Conservation (phyloP, 2,797 vertebrate species). For the Luscinia megarhynchos region DNA sequence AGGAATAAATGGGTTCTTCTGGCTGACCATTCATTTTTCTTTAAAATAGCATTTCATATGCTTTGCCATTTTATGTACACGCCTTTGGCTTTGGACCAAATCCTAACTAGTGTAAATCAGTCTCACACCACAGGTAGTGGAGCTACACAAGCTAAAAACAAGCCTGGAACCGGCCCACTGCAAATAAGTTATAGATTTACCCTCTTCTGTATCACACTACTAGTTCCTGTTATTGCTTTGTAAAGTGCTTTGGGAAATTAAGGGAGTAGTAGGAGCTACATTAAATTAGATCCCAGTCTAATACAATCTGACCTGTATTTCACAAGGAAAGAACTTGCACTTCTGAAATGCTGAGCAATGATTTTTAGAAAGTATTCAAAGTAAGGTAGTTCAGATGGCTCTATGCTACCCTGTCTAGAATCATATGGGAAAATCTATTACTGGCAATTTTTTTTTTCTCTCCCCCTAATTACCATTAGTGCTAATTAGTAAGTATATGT, state of each 20-base stretch:
- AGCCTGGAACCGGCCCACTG: not conserved
- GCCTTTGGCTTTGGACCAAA: not conserved
- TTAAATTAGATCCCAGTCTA: constrained; percentile 25
- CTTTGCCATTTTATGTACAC: not conserved
- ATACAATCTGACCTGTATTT: constrained; percentile 20
- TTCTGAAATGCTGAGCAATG: constrained; percentile 10
- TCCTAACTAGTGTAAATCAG: not conserved
- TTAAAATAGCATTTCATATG: not conserved
- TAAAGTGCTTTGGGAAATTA: constrained; percentile 39
- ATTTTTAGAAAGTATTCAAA: not conserved
- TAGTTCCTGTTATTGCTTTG: constrained; percentile 1
- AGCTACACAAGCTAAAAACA: not conserved
- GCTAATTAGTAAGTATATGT: constrained; percentile 41
- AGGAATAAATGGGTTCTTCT: not conserved
- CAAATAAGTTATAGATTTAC: not conserved
- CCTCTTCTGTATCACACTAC: not conserved
- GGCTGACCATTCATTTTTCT: not conserved
- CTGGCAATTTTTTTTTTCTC: not conserved
- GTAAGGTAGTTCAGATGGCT: not conserved
- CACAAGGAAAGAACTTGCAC: not conserved
- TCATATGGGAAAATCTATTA: not conserved
- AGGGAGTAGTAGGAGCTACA: not conserved
- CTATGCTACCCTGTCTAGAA: not conserved
- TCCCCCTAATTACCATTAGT: constrained; percentile 6
- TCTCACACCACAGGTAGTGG: not conserved